phyloP scores from a whole-genome alignment of 2,113 vertebrate genomes.

The Pelobates fuscus region DNA sequence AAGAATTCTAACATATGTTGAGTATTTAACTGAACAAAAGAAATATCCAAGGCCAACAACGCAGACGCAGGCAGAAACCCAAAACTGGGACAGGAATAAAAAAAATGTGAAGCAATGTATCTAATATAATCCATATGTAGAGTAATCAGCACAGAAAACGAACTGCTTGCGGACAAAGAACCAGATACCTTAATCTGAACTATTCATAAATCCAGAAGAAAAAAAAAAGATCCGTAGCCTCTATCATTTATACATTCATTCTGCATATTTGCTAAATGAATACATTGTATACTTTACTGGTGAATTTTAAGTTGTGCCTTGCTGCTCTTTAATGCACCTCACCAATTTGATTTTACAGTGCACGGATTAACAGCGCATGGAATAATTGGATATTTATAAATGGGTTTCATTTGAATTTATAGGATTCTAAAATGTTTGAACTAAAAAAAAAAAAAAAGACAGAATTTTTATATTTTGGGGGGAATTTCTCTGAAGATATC shows the following conservation, averaged over 20 bases:
- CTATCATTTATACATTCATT: not conserved
- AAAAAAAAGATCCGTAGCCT: not conserved
- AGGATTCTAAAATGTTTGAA: too few relatives aligned
- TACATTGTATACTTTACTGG: too few relatives aligned
- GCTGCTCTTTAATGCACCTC: too few relatives aligned
- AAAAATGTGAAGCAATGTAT: slow-evolving; percentile 58
- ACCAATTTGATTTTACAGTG: too few relatives aligned
- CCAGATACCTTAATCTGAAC: slow-evolving; percentile 17
- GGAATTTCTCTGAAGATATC: too few relatives aligned
- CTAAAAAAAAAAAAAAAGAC: too few relatives aligned
- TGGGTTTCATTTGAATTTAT: too few relatives aligned
- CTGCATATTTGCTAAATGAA: too few relatives aligned
- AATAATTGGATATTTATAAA: too few relatives aligned
- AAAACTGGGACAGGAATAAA: slow-evolving; percentile 57
- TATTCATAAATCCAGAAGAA: not conserved
- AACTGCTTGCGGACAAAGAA: slow-evolving; percentile 34
- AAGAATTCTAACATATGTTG: slow-evolving; percentile 25
- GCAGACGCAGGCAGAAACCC: slow-evolving; percentile 53
- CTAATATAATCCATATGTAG: slow-evolving; percentile 69
- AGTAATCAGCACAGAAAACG: slow-evolving; percentile 45
- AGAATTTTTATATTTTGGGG: too few relatives aligned
- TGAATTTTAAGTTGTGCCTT: too few relatives aligned
- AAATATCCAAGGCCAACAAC: slow-evolving; percentile 52
- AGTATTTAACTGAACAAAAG: slow-evolving; percentile 67
- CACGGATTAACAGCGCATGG: too few relatives aligned